Percentiles rank a stretch among this genome's conserved stretches.
These are phyloP conservation scores for Tetraneura akinire DNA, from an alignment of 1,140 invertebrate species.

Conservation along the genomic window DNA sequence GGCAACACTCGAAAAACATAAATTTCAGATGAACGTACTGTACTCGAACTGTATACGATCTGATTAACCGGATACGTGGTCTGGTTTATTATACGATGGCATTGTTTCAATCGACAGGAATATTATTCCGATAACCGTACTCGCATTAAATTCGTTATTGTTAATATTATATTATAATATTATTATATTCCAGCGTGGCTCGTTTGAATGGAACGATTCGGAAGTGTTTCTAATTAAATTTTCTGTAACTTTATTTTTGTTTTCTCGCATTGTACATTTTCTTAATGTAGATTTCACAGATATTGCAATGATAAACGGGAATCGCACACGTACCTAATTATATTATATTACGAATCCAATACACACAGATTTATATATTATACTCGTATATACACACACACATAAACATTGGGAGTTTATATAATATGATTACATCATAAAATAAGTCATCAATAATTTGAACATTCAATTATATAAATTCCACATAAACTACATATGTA, in stretches of 20 bases:
- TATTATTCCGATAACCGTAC: not conserved
- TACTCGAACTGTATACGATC: no score
- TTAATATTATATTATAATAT: not conserved
- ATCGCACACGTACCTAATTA: no score
- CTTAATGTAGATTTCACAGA: no score
- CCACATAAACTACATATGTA: no score
- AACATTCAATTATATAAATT: no score
- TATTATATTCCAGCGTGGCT: not conserved
- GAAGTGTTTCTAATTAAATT: slow-evolving; percentile 29
- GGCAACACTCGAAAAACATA: not conserved
- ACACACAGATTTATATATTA: no score
- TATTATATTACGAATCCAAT: no score
- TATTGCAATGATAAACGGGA: no score
- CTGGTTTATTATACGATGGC: slow-evolving; percentile 6
- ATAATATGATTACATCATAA: no score
- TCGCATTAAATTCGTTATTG: slow-evolving; percentile 15
- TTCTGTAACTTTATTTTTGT: not conserved
- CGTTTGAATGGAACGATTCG: not conserved
- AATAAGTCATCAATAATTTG: no score
- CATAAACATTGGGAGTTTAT: no score
- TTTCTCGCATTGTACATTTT: not conserved
- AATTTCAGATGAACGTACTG: not conserved
- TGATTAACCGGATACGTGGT: not conserved
- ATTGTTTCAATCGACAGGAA: slow-evolving; percentile 2
- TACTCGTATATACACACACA: no score